Evolutionary conservation across 2,888 invertebrate genomes (phyloP), one percentile per base, ranked within the genome.

Genomic region (Patella caerulea): DNA sequence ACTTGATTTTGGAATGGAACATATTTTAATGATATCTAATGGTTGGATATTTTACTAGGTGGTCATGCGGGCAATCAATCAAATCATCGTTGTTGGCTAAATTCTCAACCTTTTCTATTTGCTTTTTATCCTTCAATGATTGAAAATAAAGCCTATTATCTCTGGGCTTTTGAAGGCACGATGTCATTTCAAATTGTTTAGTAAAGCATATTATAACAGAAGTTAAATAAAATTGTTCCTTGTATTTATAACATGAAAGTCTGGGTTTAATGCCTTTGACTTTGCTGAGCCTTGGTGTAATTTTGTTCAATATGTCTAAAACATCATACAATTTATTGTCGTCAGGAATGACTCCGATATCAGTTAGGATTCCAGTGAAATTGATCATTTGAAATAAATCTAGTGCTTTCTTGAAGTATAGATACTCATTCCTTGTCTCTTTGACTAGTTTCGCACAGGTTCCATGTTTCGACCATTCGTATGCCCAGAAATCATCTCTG

Each of bases 401-500:
- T 3, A 65, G 14, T 65, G 24, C 65, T 65, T 65, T 19, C 7
- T 15, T 12, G 14, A 65, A 65, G 4, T 65, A 65, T 24, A 65
- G 24, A 65, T 65, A 65, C 14, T 65, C 65, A 24, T 65, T 65
- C 1, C 19, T 24, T 14, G 65, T 65, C 24, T 65, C 24, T 0
- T 12, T 65, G 65, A 65, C 24, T 24, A 2, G 2, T 65, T 24
- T 24, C 19, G 65, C 65, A 65, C 65, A 65, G 11, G 65, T 65
- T 65, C 65, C 65, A 65, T 65, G 65, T 65, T 65, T 65, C 14
- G 24, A 24, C 65, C 65, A 65, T 65, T 65, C 65, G 24, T 65
- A 14, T 14, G 3, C 24, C 65, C 65, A 65, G 24, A 65, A 65
- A 2, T 24, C 12, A 65, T 65, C 65, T 65, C 19, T 11, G 12